phyloP scores from a whole-genome alignment of 2,888 invertebrate genomes.

The Dasypolia templi region DNA sequence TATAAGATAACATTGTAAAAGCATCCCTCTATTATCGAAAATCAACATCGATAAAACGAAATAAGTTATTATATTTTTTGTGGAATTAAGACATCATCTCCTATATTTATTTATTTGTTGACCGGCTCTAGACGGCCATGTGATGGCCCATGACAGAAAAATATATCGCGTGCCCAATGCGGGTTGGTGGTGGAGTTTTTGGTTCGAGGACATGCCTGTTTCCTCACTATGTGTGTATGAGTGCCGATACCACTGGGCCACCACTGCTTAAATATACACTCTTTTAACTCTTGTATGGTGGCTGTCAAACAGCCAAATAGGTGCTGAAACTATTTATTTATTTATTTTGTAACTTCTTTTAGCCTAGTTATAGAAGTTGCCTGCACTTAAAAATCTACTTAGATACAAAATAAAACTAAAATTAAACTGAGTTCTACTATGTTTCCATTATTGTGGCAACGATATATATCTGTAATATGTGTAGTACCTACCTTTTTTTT shows the following conservation, averaged over 20 bases:
- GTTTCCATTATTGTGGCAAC: neutral
- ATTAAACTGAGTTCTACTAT: neutral
- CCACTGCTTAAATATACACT: too few relatives aligned
- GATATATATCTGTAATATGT: neutral
- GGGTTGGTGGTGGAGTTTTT: too few relatives aligned
- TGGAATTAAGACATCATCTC: too few relatives aligned
- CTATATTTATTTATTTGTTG: neutral
- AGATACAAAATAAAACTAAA: neutral
- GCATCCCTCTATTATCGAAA: neutral
- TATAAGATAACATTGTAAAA: too few relatives aligned
- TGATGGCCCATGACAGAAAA: too few relatives aligned
- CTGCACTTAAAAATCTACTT: neutral
- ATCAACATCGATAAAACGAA: constrained; percentile 40
- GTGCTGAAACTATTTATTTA: neutral
- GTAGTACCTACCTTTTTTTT: too few relatives aligned
- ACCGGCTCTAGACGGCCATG: neutral
- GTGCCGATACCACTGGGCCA: too few relatives aligned
- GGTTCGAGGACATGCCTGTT: too few relatives aligned
- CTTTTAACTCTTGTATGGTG: too few relatives aligned
- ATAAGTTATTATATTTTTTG: neutral
- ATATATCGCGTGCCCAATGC: too few relatives aligned
- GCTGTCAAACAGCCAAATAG: neutral
- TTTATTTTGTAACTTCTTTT: neutral
- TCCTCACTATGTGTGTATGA: too few relatives aligned
- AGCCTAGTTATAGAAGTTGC: neutral